Conservation (phyloP, 2,797 vertebrate species). For the Semaprochilodus insignis region DNA sequence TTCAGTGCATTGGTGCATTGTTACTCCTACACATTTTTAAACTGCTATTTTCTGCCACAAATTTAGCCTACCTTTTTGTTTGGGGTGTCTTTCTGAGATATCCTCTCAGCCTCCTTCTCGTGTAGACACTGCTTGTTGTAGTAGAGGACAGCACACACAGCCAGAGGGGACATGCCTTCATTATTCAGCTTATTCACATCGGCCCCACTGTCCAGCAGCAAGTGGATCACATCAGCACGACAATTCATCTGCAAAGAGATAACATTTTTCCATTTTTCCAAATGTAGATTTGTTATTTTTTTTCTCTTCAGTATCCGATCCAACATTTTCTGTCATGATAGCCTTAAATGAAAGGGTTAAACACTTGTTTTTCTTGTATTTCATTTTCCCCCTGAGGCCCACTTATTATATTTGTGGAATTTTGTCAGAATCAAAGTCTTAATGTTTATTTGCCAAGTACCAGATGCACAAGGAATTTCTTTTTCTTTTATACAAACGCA, state of each 20-base stretch:
- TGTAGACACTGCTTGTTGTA: constrained; percentile 79
- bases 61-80: constrained; percentile 55
- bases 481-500: no score
- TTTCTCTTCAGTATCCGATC: no score
- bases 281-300: no score
- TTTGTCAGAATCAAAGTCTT: no score
- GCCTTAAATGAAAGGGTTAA: no score
- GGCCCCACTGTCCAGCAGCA: constrained; percentile 85
- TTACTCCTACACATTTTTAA: not conserved
- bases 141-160: constrained; percentile 81
- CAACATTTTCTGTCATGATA: no score
- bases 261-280: not conserved
- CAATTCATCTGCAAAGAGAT: constrained; percentile 75
- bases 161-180: constrained; percentile 84
- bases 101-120: constrained; percentile 67
- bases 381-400: no score
- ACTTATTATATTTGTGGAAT: no score
- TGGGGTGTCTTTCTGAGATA: constrained; percentile 4
- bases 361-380: no score
- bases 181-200: constrained; percentile 83
- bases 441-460: no score
- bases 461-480: no score
- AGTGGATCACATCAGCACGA: constrained; percentile 77
- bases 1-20: not conserved
- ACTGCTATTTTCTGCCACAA: not conserved